Percentiles rank a stretch among this genome's conserved stretches.
phyloP scores from a whole-genome alignment of 2,888 invertebrate species.

The Amiota communis region DNA sequence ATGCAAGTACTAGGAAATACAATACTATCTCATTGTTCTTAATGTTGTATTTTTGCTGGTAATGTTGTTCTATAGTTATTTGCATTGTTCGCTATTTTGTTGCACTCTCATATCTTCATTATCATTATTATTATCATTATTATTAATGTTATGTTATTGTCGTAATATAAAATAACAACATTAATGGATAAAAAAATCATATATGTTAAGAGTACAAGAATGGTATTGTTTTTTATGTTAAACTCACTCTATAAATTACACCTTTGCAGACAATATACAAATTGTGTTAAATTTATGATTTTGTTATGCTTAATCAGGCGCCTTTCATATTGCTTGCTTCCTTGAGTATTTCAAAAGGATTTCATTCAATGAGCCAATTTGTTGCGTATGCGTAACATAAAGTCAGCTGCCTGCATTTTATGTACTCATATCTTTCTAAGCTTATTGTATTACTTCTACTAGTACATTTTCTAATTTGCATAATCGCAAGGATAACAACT shows the following conservation, averaged over 20 bases:
- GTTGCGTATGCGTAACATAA: too few species aligned
- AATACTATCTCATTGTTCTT: neutral
- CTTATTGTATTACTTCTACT: neutral
- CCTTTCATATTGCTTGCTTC: too few species aligned
- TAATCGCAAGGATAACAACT: conserved; percentile 37
- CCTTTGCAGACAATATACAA: neutral
- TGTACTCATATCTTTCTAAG: neutral
- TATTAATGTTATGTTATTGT: neutral
- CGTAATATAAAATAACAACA: conserved; percentile 2
- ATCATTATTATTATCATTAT: neutral
- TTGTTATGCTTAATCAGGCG: neutral
- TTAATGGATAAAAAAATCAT: conserved; percentile 1
- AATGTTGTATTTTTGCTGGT: neutral
- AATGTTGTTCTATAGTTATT: conserved; percentile 4
- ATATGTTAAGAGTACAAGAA: neutral
- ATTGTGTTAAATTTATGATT: neutral
- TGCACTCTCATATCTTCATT: neutral
- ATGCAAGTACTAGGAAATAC: too few species aligned
- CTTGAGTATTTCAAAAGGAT: neutral
- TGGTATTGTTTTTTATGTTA: neutral
- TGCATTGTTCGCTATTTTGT: neutral
- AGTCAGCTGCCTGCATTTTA: neutral
- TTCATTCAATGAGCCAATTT: neutral
- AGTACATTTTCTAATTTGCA: conserved; percentile 49
- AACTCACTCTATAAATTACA: neutral